These are phyloP conservation scores for Fragum whitleyi DNA, from an alignment of 2,888 invertebrate genomes.

Conservation along the genomic window DNA sequence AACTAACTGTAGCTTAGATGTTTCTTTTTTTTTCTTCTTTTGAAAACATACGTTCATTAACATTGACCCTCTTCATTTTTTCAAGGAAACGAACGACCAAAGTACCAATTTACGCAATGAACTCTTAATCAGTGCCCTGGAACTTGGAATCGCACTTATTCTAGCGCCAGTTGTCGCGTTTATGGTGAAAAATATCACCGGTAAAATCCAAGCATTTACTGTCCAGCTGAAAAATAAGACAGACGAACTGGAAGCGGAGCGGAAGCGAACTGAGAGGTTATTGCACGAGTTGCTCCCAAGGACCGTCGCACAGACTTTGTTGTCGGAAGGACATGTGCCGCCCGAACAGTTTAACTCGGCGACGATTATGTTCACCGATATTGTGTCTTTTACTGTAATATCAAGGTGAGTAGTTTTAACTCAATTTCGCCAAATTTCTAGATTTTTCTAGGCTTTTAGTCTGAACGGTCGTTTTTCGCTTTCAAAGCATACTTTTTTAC, in stretches of 20 bases:
- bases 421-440: too few species aligned
- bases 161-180: conserved; percentile 48
- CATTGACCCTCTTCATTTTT: too few species aligned
- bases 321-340: conserved; percentile 48
- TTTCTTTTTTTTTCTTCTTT: too few species aligned
- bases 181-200: conserved; percentile 56
- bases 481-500: too few species aligned
- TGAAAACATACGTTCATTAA: too few species aligned
- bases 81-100: conserved; percentile 29
- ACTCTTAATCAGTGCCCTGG: conserved; percentile 25
- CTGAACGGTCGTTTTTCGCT: too few species aligned
- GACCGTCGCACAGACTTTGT: conserved; percentile 62
- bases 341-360: conserved; percentile 65
- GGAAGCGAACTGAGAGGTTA: conserved; percentile 55
- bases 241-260: conserved; percentile 57
- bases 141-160: conserved; percentile 49
- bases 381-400: conserved; percentile 64
- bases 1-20: too few species aligned
- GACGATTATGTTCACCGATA: conserved; percentile 68
- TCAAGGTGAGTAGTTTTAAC: conserved; percentile 38
- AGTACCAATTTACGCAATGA: not conserved
- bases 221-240: conserved; percentile 53
- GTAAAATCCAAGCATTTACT: conserved; percentile 54
- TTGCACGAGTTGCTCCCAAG: conserved; percentile 65
- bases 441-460: too few species aligned